phyloP scores from a whole-genome alignment of 2,888 invertebrate genomes.

The Gibbula magus region DNA sequence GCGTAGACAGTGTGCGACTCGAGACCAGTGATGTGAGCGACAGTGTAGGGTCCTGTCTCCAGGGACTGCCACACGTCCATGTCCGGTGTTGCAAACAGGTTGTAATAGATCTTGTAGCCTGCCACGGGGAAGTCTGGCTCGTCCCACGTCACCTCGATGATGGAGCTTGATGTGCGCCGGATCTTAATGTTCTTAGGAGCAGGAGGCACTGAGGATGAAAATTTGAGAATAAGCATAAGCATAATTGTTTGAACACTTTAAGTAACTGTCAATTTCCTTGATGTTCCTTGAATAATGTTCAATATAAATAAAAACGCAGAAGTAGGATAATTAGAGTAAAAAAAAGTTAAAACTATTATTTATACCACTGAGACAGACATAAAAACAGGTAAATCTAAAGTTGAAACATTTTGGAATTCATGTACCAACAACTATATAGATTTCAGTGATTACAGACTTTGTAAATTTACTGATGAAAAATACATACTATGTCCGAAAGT shows the following conservation, averaged over 20 bases:
- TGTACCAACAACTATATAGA: not conserved
- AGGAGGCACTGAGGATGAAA: slow-evolving; percentile 85
- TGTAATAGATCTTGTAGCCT: slow-evolving; percentile 72
- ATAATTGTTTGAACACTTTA: no score
- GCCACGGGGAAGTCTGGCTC: slow-evolving; percentile 78
- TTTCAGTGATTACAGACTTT: not conserved
- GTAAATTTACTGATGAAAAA: not conserved
- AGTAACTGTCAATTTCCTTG: no score
- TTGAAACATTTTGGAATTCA: not conserved
- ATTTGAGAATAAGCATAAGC: not conserved
- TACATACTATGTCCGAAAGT: slow-evolving; percentile 67
- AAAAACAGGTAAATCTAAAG: not conserved
- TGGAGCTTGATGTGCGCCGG: slow-evolving; percentile 94
- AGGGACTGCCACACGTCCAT: slow-evolving; percentile 68
- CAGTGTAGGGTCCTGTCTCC: slow-evolving; percentile 68
- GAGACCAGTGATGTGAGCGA: slow-evolving; percentile 63
- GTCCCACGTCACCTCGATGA: slow-evolving; percentile 84
- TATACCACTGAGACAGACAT: not conserved
- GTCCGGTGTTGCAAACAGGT: slow-evolving; percentile 58
- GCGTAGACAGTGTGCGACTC: slow-evolving; percentile 65
- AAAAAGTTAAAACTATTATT: not conserved
- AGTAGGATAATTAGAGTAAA: no score
- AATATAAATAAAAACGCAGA: no score
- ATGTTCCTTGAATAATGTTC: no score
- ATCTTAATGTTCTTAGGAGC: slow-evolving; percentile 95